Conservation (phyloP, 2,888 invertebrate genomes). For the Pecten maximus region DNA sequence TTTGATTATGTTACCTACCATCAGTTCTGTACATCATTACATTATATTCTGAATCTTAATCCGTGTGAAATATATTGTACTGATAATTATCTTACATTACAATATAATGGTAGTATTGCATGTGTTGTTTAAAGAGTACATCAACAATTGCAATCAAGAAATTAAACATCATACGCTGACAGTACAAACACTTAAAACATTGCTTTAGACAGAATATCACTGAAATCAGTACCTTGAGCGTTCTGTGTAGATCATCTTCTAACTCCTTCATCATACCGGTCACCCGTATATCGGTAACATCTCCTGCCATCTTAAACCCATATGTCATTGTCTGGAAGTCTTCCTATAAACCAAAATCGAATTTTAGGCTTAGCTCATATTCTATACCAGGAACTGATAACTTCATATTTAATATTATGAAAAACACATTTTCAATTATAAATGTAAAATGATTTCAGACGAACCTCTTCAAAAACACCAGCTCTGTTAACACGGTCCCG, state of each 20-base stretch:
- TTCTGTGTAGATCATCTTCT: slow-evolving; percentile 89
- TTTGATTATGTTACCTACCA: too few species aligned
- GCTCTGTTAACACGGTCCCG: slow-evolving; percentile 86
- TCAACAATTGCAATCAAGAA: too few species aligned
- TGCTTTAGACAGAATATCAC: too few species aligned
- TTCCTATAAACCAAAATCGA: slow-evolving; percentile 86
- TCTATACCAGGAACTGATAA: too few species aligned
- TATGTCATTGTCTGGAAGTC: slow-evolving; percentile 97
- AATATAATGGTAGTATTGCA: too few species aligned
- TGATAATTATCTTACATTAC: too few species aligned
- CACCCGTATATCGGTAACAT: slow-evolving; percentile 91
- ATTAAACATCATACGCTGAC: too few species aligned
- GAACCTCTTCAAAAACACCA: slow-evolving; percentile 81
- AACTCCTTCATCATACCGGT: slow-evolving; percentile 93
- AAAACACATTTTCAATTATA: neutral
- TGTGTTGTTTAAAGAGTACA: too few species aligned
- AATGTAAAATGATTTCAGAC: neutral
- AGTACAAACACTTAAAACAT: too few species aligned
- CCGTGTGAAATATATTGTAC: too few species aligned
- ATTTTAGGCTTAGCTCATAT: neutral
- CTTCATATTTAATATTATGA: neutral
- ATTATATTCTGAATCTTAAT: too few species aligned
- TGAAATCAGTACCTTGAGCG: slow-evolving; percentile 76
- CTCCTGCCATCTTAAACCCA: slow-evolving; percentile 92
- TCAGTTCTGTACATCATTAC: too few species aligned